Base-by-base conservation (phyloP, 2,797 vertebrate genomes). In the Oreochromis grahami region DNA sequence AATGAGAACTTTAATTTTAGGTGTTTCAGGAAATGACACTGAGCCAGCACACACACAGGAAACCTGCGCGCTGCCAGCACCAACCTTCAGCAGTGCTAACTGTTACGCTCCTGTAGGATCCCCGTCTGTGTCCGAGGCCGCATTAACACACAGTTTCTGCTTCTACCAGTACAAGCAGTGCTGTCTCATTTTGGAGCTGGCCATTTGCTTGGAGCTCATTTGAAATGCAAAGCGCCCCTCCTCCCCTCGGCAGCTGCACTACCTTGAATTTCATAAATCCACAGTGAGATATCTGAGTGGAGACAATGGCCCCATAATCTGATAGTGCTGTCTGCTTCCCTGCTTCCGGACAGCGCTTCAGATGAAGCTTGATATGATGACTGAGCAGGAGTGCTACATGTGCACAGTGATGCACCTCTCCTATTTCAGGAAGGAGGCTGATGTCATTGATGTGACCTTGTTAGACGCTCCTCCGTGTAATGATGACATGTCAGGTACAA, bases 361-460 rank as follows among this genome's bases (percentile, higher is more conserved):
- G 82, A 81, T 90, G 88, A 84, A 78, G 58, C 41, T 41, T 74
- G 91, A 92, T 88, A 88, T 82, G 89, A 93, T 92, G 87, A 65
- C 50, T 13, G 29, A 79, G 82, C 86, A 82, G 85, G 79, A 83
- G 70, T 82, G 77, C 86, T 84, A 74, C 78, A 84, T 84, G 53
- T 80, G 88, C 90, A 78, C 83, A 53, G 72, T 21, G 84, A 83
- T 79, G 88, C 81, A 51, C 81, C 84, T 93, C 91, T 94, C 89
- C 82, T 86, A 36, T 93, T 95, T 94, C 92, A 95, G 91, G 87
- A 91, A 89, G 88, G 84, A 90, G 65, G 83, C 79, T 90, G 91
- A 92, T 88, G 88, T 87, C 88, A 86, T 92, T 87, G 85, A 7
- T 58, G 45, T 88, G 90, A 93, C 92, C 91, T 93, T 91, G 86